Base-by-base conservation (phyloP, 2,888 invertebrate genomes). In the Pegoplata infirma region DNA sequence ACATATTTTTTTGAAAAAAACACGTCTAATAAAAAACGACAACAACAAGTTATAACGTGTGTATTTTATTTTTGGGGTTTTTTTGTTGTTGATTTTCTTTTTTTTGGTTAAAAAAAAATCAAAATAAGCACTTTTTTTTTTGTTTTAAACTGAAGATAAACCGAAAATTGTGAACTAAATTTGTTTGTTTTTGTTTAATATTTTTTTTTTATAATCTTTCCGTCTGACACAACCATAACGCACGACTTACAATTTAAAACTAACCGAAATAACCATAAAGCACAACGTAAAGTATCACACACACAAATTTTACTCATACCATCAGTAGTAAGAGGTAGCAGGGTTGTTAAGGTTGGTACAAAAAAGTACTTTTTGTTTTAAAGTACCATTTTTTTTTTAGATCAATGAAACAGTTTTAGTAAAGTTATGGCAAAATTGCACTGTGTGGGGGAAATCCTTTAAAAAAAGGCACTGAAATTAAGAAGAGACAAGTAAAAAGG, bases 201-300 rank as follows among this genome's bases (percentile, higher is more conserved):
- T n/a, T n/a, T n/a, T n/a, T n/a, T n/a, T 8, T 28, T 53, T 69
- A 17, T 53, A 16, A 47, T 61, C 36, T 17, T 12, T 74, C 68
- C 69, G 75, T 49, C 28, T 12, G 3, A 3, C 44, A 76, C 68
- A 64, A 76, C 75, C 40, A 51, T 64, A 19, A 69, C 75, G 56
- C 75, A 64, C 75, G 75, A 76, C 63, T 64, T 63, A 63, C 63
- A 76, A 69, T 56, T 40, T 76, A 63, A 40, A 76, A 76, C 75
- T 76, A 76, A 76, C 68, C 67, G 68, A 76, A 63, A 55, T 61
- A 55, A 61, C 47, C 44, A n/a, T 61, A 19, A 55, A 44, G 16
- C 49, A 68, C 40, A 68, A 56, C 7, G 32, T 55, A 19, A 75
- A 75, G 36, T 47, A 68, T 49, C 44, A 68, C 55, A 53, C 25